Evolutionary conservation across 2,113 vertebrate species (phyloP), one percentile per base, ranked within the genome.

Genomic region (Marmota monax): DNA sequence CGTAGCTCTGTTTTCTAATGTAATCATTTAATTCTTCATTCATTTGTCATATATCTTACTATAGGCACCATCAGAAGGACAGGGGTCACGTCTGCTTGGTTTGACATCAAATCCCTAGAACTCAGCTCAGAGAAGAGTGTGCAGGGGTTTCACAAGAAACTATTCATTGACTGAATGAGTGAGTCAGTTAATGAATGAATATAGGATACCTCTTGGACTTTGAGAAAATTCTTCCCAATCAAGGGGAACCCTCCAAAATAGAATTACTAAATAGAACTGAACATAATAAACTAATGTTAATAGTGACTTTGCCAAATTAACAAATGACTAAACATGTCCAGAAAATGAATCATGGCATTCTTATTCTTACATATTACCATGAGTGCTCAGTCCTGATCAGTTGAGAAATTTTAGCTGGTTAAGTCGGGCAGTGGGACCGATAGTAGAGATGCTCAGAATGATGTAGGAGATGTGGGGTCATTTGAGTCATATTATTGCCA

Each of bases 271-370:
- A 53, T 73, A 65, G 42, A 79, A 94, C 56, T 42, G 42, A 92
- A 76, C 25, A 70, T 22, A 90, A 73, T 56, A 76, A 89, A 20
- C 56, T 85, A 84, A 63, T 42, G 76, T 74, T 83, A 63, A 51
- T 69, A 63, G 78, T 63, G 45, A 84, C n/a, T 74, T 92, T 79
- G 34, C 92, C 45, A 45, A 85, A 92, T 74, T 89, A 89, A 82
- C 23, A 79, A 63, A 69, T 63, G 32, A 65, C 10, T 25, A 39
- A 63, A 63, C 45, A 70, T 27, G 42, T 72, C 4, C 8, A 80
- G 79, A 78, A 79, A 79, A 82, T 53, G 37, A 91, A 84, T 63
- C 65, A 9, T 72, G 70, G 13, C 20, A 42, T 79, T 94, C 25
- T 86, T 90, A 56, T 65, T 83, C 76, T 78, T 58, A 80, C 10